Evolutionary conservation across 2,113 vertebrate species (phyloP).

Genomic region (Heterotilapia buettikoferi): DNA sequence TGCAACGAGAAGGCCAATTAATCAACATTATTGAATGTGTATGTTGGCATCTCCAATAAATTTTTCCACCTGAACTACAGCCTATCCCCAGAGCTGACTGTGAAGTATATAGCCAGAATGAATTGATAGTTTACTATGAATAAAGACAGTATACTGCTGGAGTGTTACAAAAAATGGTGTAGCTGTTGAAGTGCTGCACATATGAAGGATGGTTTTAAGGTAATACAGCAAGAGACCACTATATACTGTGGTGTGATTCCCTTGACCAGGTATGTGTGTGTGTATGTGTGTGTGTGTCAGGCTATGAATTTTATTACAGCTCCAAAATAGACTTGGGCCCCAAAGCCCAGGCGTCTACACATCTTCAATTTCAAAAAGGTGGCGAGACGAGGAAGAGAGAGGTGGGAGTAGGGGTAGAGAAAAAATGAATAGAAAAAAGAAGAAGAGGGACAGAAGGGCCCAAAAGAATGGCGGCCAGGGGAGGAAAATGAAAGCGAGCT

Average conservation of each 20-base stretch:
- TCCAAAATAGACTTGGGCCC: constrained; percentile 72
- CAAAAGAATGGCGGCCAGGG: constrained; percentile 20
- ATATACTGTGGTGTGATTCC: constrained; percentile 51
- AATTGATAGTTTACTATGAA: constrained; percentile 56
- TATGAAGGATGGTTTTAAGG: constrained; percentile 60
- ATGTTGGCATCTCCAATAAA: constrained; percentile 6
- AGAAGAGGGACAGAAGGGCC: constrained; percentile 38
- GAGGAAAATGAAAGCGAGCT: constrained; percentile 65
- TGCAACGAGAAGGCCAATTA: background rate
- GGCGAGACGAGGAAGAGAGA: constrained; percentile 41
- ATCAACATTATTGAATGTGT: constrained; percentile 32
- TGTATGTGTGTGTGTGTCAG: background rate
- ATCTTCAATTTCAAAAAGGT: constrained; percentile 75
- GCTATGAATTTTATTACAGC: constrained; percentile 77
- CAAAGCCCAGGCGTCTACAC: constrained; percentile 71
- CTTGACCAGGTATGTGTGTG: constrained; percentile 40
- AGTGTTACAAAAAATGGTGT: constrained; percentile 43
- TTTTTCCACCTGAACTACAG: constrained; percentile 2
- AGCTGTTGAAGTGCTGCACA: constrained; percentile 37
- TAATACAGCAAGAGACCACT: constrained; percentile 56
- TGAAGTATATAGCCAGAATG: constrained; percentile 17
- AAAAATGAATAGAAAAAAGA: constrained; percentile 29
- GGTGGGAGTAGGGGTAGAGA: background rate
- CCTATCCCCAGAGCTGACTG: constrained; percentile 2
- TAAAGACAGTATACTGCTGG: constrained; percentile 45